These are phyloP conservation scores for Caligus rogercresseyi DNA, from an alignment of 1,140 invertebrate species.

Conservation along the genomic window DNA sequence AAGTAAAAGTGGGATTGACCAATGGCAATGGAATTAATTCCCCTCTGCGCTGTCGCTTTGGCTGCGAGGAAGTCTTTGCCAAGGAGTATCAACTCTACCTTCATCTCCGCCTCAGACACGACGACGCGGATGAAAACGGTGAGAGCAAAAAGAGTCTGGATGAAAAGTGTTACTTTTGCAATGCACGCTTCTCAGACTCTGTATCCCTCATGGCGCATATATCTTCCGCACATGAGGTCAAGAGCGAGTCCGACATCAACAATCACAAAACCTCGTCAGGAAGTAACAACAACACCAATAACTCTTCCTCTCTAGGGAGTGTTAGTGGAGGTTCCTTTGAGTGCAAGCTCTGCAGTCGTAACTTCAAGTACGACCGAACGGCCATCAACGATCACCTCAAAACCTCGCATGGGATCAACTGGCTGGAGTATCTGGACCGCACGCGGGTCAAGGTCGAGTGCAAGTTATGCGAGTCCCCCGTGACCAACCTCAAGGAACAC, in stretches of 20 bases:
- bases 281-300: slow-evolving; percentile 5
- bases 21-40: neutral
- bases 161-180: slow-evolving; percentile 13
- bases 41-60: slow-evolving; percentile 13
- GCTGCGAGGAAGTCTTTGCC: slow-evolving; percentile 16
- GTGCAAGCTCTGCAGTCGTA: slow-evolving; percentile 7
- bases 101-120: slow-evolving; percentile 15
- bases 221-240: slow-evolving; percentile 10
- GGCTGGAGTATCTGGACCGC: slow-evolving; percentile 15
- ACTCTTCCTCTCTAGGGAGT: neutral
- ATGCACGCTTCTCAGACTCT: neutral
- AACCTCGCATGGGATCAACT: slow-evolving; percentile 19
- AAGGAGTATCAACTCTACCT: slow-evolving; percentile 20
- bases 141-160: neutral
- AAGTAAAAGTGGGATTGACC: neutral
- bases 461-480: slow-evolving; percentile 8
- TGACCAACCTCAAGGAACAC: slow-evolving; percentile 18
- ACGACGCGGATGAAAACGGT: slow-evolving; percentile 1
- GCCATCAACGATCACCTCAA: slow-evolving; percentile 15
- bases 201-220: slow-evolving; percentile 1
- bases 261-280: slow-evolving; percentile 12
- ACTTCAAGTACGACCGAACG: slow-evolving; percentile 18
- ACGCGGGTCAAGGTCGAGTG: slow-evolving; percentile 10
- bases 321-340: slow-evolving; percentile 8
- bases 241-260: slow-evolving; percentile 5